Evolutionary conservation across 2,888 invertebrate genomes (phyloP).

Genomic region (Lymantria monacha): DNA sequence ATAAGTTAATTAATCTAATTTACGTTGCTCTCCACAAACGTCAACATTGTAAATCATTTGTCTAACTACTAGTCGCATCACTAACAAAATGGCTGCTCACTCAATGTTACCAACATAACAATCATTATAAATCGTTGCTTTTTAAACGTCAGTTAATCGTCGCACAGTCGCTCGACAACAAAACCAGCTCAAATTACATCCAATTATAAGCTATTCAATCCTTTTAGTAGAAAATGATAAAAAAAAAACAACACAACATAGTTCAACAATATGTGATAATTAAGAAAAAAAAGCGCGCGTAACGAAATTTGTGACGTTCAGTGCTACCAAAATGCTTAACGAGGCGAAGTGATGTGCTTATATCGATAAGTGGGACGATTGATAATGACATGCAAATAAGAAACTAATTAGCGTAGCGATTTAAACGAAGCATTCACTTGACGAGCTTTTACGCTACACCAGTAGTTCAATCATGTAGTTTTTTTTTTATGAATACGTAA

Average conservation of each 20-base stretch:
- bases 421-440: conserved; percentile 26
- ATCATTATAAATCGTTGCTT: conserved; percentile 64
- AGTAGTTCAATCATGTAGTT: conserved; percentile 26
- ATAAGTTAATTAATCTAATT: conserved; percentile 63
- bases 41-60: conserved; percentile 65
- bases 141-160: conserved; percentile 65
- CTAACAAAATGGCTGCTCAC: conserved; percentile 63
- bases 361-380: conserved; percentile 46
- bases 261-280: conserved; percentile 73
- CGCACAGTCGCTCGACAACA: conserved; percentile 63
- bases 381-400: conserved; percentile 38
- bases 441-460: conserved; percentile 17
- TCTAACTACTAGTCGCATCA: conserved; percentile 59
- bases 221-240: conserved; percentile 68
- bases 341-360: conserved; percentile 52
- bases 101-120: conserved; percentile 55
- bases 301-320: conserved; percentile 70
- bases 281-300: conserved; percentile 72
- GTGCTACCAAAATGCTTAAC: conserved; percentile 69
- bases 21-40: conserved; percentile 37
- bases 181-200: conserved; percentile 79
- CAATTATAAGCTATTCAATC: conserved; percentile 80
- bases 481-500: conserved; percentile 23
- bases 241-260: conserved; percentile 52
- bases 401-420: conserved; percentile 31